Evolutionary conservation across 2,888 invertebrate genomes (phyloP).

Genomic region (Dione juno): DNA sequence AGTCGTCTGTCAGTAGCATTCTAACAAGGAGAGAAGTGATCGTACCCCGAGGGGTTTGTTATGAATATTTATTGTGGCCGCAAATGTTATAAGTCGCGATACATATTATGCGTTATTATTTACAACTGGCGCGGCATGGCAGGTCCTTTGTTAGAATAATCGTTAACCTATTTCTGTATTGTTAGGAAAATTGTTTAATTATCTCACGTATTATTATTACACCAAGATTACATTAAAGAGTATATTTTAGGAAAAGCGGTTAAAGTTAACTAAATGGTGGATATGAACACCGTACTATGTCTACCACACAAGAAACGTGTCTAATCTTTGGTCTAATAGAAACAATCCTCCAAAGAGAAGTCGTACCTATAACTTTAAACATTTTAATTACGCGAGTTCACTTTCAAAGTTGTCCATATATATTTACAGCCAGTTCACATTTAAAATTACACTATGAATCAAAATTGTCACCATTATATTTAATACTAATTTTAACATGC

Average conservation of each 20-base stretch:
- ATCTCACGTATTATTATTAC: not conserved
- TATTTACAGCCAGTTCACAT: not conserved
- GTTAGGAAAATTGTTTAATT: slow-evolving; percentile 16
- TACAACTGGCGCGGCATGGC: not conserved
- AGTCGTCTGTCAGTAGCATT: slow-evolving; percentile 20
- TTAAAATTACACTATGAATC: not conserved
- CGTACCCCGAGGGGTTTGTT: slow-evolving; percentile 24
- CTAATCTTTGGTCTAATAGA: too few relatives aligned
- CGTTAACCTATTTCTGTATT: slow-evolving; percentile 13
- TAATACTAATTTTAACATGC: too few relatives aligned
- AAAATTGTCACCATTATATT: not conserved
- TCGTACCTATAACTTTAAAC: too few relatives aligned
- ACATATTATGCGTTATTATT: slow-evolving; percentile 22
- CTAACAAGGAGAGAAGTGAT: slow-evolving; percentile 29
- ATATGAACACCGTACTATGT: too few relatives aligned
- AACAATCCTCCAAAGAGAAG: too few relatives aligned
- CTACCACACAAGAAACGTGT: too few relatives aligned
- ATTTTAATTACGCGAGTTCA: not conserved
- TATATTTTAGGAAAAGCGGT: too few relatives aligned
- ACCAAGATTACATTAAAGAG: too few relatives aligned
- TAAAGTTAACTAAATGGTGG: too few relatives aligned
- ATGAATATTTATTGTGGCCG: slow-evolving; percentile 22
- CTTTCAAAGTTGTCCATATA: not conserved
- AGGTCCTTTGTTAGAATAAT: slow-evolving; percentile 2
- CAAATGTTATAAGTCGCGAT: slow-evolving; percentile 21